Percentiles rank a stretch among this genome's conserved stretches.
phyloP scores from a whole-genome alignment of 2,113 vertebrate species.

The Rostratula benghalensis region DNA sequence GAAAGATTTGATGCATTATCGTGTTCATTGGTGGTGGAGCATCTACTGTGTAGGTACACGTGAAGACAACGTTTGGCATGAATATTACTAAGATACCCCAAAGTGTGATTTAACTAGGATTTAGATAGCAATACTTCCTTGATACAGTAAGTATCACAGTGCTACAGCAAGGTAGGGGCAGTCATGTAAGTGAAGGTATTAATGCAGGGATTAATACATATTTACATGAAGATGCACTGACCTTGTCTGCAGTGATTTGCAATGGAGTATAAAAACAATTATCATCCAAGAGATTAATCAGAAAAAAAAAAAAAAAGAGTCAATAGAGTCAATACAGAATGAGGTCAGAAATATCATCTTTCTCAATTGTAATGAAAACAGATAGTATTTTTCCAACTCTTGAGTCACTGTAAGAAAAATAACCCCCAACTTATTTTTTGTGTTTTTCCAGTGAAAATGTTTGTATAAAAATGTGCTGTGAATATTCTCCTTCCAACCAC shows the following conservation, averaged over 20 bases:
- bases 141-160: neutral
- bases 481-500: neutral
- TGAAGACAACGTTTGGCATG: neutral
- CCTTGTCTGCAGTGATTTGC: neutral
- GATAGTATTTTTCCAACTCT: neutral
- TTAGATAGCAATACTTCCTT: neutral
- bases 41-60: neutral
- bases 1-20: neutral
- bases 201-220: neutral
- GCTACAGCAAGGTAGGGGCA: neutral
- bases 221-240: neutral
- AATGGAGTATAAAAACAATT: neutral
- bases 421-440: neutral
- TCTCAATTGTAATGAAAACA: constrained; percentile 9
- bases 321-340: neutral
- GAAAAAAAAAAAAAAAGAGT: neutral
- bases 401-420: neutral
- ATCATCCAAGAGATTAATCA: neutral
- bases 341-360: neutral
- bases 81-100: neutral
- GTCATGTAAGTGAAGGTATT: neutral
- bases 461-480: neutral
- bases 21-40: neutral
- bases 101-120: neutral
- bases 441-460: neutral